phyloP scores from a whole-genome alignment of 2,797 vertebrate species.

The Notolepis coatsorum region DNA sequence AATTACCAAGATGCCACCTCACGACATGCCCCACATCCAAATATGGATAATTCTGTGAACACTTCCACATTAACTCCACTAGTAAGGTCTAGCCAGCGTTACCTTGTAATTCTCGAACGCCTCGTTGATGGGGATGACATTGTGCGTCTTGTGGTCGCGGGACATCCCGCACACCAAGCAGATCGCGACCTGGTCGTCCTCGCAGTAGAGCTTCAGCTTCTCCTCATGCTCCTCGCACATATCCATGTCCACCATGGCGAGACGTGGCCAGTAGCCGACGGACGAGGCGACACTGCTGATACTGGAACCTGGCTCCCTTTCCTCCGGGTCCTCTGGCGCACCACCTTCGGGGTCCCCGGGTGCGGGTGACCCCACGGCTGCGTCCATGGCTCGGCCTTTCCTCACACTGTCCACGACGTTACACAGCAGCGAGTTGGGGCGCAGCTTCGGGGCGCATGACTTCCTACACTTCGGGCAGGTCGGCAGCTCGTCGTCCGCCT shows the following conservation, averaged over 20 bases:
- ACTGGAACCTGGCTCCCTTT: conserved; percentile 63
- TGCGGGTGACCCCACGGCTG: background rate
- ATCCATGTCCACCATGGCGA: conserved; percentile 34
- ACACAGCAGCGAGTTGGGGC: conserved; percentile 80
- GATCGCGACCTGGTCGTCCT: conserved; percentile 81
- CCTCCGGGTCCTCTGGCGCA: conserved; percentile 46
- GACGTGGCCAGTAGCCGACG: conserved; percentile 60
- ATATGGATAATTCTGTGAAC: too few species aligned
- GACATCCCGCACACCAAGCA: conserved; percentile 83
- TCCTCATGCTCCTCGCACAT: conserved; percentile 81
- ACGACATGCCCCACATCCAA: too few species aligned
- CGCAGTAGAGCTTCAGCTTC: conserved; percentile 81
- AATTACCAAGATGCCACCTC: too few species aligned
- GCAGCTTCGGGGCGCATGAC: conserved; percentile 64
- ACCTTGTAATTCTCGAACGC: conserved; percentile 82
- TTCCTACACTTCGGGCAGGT: conserved; percentile 80
- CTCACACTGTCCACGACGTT: conserved; percentile 82
- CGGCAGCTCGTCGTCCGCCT: conserved; percentile 72
- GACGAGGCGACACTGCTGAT: conserved; percentile 69
- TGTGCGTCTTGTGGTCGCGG: conserved; percentile 80
- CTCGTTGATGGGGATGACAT: conserved; percentile 79
- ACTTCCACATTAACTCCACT: too few species aligned
- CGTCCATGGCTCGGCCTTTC: conserved; percentile 62
- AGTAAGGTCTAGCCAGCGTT: too few species aligned
- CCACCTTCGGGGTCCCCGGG: conserved; percentile 6